Conservation (phyloP, 2,888 invertebrate genomes). For the Nomada fucata region DNA sequence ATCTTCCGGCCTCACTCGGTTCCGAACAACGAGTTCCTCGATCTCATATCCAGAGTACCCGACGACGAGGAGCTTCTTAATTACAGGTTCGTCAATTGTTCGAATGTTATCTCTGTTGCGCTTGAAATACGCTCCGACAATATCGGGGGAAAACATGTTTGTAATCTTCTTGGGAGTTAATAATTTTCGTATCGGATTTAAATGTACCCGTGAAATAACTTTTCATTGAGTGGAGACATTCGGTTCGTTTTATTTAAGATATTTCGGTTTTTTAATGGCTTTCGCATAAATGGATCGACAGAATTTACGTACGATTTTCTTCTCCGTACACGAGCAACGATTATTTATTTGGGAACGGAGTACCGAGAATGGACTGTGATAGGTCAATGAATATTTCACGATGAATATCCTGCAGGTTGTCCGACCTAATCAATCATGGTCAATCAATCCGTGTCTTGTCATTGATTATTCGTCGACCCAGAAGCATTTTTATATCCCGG, state of each 20-base stretch:
- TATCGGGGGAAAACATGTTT: too few species aligned
- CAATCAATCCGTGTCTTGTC: neutral
- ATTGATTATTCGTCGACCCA: neutral
- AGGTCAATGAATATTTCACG: neutral
- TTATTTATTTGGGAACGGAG: neutral
- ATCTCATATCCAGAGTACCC: constrained; percentile 97
- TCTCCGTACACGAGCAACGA: neutral
- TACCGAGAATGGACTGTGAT: neutral
- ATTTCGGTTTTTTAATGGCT: too few species aligned
- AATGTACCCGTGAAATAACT: too few species aligned
- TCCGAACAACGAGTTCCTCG: constrained; percentile 98
- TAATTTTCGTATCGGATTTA: too few species aligned
- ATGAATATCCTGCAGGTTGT: neutral
- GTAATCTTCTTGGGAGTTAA: too few species aligned
- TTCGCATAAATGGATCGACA: too few species aligned
- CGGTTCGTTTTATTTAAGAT: too few species aligned
- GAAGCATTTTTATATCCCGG: neutral
- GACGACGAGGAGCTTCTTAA: constrained; percentile 96
- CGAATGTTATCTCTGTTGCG: too few species aligned
- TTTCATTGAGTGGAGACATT: too few species aligned
- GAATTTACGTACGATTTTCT: too few species aligned
- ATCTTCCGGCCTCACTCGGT: constrained; percentile 96
- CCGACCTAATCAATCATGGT: too few species aligned
- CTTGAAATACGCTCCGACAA: too few species aligned
- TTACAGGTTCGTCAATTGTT: constrained; percentile 75